Base-by-base conservation (phyloP, 2,888 invertebrate genomes). In the Coenonympha arcania region DNA sequence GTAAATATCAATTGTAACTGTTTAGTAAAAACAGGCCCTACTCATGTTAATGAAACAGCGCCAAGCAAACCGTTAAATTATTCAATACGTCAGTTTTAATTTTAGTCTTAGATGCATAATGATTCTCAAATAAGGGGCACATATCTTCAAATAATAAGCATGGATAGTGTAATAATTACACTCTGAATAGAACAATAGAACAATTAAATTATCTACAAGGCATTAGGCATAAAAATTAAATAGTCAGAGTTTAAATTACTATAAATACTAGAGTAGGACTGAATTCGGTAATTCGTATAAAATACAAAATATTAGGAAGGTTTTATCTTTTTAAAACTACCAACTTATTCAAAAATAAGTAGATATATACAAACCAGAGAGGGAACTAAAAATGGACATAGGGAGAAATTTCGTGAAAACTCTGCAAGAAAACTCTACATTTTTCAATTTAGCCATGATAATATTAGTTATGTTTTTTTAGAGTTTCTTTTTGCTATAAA, bases 51-150 rank as follows among this genome's bases (percentile, higher is more conserved):
- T 52, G 50, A 52, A 31, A 41, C 36, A 31, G 45, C 24, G 47
- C 39, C 48, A 45, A 56, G 44, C 50, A 48, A 50, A 50, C 50
- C 55, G 52, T 52, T 50, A 53, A 56, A 53, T 53, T 54, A 56
- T 56, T 51, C 56, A 50, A n/a, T 54, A 53, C 48, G 26, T 47
- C 44, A 51, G 47, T 48, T 54, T 50, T 49, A 51, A 54, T 55
- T 53, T 56, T 51, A 50, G 48, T 56, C 49, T 43, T 46, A 48
- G 37, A 34, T 26, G 13, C 28, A 13, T 40, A 48, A 36, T 33
- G 36, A 33, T n/a, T n/a, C n/a, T 40, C 53, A 28, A 9, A 50
- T 53, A 30, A 39, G 37, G 26, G 31, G n/a, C n/a, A n/a, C n/a
- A n/a, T n/a, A n/a, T n/a, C n/a, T n/a, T n/a, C n/a, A 2, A 36